A percentile compares a stretch with the other conserved stretches of the same genome.
Conservation (phyloP, 2,888 invertebrate genomes). For the Lochmaea capreae region DNA sequence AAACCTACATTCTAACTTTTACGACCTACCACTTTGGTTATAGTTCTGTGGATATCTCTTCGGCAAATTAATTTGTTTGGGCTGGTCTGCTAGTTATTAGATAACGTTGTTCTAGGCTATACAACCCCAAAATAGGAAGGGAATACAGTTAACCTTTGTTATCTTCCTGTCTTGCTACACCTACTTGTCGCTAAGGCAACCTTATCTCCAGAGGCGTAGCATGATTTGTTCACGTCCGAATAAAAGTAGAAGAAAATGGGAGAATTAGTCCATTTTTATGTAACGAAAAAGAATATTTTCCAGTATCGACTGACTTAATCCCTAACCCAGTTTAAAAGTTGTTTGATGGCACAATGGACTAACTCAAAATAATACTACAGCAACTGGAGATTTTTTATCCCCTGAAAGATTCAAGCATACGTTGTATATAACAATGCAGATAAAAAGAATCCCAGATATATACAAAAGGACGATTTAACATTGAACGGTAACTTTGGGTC, state of each 20-base stretch:
- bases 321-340: neutral
- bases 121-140: constrained; percentile 40
- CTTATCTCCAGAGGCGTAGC: neutral
- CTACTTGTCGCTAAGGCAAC: constrained; percentile 9
- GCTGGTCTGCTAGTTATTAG: constrained; percentile 27
- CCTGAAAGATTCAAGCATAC: constrained; percentile 5
- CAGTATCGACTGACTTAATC: neutral
- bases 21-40: constrained; percentile 14
- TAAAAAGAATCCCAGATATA: constrained; percentile 20
- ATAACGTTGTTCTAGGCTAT: constrained; percentile 31
- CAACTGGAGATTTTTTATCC: neutral
- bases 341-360: neutral
- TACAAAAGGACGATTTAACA: constrained; percentile 25
- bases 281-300: neutral
- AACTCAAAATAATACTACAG: neutral
- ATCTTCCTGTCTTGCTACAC: constrained; percentile 39
- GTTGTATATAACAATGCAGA: constrained; percentile 12
- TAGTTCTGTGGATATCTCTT: constrained; percentile 28
- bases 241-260: no score
- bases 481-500: constrained; percentile 22
- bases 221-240: neutral
- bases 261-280: neutral
- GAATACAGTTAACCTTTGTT: constrained; percentile 53
- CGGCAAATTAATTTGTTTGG: constrained; percentile 35
- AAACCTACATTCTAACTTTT: constrained; percentile 24